A percentile compares a stretch with the other conserved stretches of the same genome.
Evolutionary conservation across 1,140 invertebrate species (phyloP).

Genomic region (Geopemphigus sp.): DNA sequence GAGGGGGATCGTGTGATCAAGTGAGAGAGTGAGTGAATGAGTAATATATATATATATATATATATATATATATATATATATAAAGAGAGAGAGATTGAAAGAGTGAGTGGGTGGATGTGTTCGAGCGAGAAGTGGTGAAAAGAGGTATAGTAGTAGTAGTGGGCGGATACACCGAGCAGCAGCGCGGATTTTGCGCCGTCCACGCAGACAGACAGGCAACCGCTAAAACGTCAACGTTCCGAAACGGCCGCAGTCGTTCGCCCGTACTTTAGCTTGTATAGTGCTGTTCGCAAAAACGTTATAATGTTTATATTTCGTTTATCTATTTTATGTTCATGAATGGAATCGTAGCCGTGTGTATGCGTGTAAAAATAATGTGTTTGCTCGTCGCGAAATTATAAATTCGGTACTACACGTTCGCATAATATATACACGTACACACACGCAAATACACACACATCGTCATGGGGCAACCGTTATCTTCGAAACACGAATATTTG

Average conservation of each 20-base stretch:
- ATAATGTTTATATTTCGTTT: background rate
- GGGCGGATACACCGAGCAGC: conserved; percentile 29
- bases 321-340: conserved; percentile 1
- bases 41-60: too few species aligned
- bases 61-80: conserved; percentile 17
- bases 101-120: background rate
- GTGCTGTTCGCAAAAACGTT: background rate
- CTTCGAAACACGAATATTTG: conserved; percentile 37
- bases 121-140: background rate
- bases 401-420: background rate
- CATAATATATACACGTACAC: background rate
- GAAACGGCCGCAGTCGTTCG: conserved; percentile 39
- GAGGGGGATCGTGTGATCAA: background rate
- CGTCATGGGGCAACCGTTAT: conserved; percentile 39
- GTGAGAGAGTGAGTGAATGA: background rate
- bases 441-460: background rate
- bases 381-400: background rate
- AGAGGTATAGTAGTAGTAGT: conserved; percentile 3
- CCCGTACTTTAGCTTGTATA: conserved; percentile 11
- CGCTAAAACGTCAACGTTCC: conserved; percentile 43
- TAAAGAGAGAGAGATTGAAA: background rate
- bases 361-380: background rate
- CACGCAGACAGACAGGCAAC: conserved; percentile 46
- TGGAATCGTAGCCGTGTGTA: background rate
- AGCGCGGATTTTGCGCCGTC: conserved; percentile 48